A percentile compares a stretch with the other conserved stretches of the same genome.
Evolutionary conservation across 2,113 vertebrate genomes (phyloP).

Genomic region (Halichoerus grypus): DNA sequence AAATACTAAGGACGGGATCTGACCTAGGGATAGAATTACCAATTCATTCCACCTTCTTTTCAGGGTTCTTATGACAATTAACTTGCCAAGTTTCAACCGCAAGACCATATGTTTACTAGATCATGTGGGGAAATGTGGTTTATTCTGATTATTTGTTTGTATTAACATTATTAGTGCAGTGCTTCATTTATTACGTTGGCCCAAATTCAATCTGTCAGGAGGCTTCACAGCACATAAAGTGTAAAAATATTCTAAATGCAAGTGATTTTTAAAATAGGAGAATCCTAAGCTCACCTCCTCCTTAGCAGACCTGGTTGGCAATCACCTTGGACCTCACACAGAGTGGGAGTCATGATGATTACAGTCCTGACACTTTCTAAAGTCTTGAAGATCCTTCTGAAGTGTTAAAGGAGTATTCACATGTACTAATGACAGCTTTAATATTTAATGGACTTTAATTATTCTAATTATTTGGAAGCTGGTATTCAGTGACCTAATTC

Average conservation of each 20-base stretch:
- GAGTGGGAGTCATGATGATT: neutral
- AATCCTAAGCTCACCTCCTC: neutral
- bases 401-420: neutral
- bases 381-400: conserved; percentile 7
- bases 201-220: conserved; percentile 63
- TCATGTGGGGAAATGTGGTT: conserved; percentile 64
- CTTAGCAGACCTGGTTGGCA: neutral
- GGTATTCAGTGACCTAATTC: neutral
- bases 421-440: neutral
- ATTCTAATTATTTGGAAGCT: conserved; percentile 47
- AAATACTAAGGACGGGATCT: conserved; percentile 60
- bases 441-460: conserved; percentile 7
- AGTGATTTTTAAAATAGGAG: conserved; percentile 11
- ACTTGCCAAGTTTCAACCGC: conserved; percentile 80
- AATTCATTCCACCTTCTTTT: conserved; percentile 73
- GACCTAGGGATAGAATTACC: conserved; percentile 75
- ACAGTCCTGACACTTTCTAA: neutral
- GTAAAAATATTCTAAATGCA: conserved; percentile 43
- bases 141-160: conserved; percentile 71
- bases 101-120: conserved; percentile 75
- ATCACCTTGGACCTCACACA: neutral
- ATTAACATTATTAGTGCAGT: conserved; percentile 56
- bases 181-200: conserved; percentile 40
- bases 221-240: conserved; percentile 45
- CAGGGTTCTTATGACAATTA: conserved; percentile 76